These are phyloP conservation scores for Drosophila nr. perissopoda DNA, from an alignment of 2,888 invertebrate species.

Conservation along the genomic window DNA sequence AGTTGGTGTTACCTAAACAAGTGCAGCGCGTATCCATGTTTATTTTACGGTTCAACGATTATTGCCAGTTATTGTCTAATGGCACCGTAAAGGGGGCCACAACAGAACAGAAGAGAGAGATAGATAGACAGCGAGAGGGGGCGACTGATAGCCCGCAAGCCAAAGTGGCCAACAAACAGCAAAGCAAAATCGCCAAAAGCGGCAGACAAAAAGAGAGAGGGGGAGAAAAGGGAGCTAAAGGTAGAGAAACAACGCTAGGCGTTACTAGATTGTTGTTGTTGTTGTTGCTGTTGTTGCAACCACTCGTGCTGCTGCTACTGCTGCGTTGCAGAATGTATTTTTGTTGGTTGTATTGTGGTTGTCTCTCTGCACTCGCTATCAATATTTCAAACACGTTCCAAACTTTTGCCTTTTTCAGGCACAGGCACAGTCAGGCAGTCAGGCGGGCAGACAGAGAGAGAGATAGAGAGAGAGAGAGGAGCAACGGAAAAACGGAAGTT, in stretches of 20 bases:
- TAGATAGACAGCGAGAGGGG: conserved; percentile 8
- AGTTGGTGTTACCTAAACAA: conserved; percentile 72
- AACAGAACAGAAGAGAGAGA: conserved; percentile 13
- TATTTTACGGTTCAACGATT: conserved; percentile 82
- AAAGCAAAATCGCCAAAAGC: conserved; percentile 60
- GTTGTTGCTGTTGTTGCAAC: conserved; percentile 20
- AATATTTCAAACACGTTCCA: conserved; percentile 79
- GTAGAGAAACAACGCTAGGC: conserved; percentile 57
- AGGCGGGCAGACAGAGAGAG: conserved; percentile 4
- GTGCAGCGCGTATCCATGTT: conserved; percentile 80
- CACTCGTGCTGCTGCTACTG: conserved; percentile 35
- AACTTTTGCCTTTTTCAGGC: conserved; percentile 70
- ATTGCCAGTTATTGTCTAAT: conserved; percentile 81
- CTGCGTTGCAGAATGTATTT: conserved; percentile 37
- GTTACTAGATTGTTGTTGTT: conserved; percentile 56
- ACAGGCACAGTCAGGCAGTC: conserved; percentile 16
- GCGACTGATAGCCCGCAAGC: conserved; percentile 12
- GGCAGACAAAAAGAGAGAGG: conserved; percentile 28
- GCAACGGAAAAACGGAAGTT: conserved; percentile 78
- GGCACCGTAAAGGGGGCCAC: conserved; percentile 66
- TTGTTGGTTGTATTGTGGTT: conserved; percentile 60
- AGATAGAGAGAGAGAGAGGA: not conserved
- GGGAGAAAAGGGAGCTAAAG: conserved; percentile 21
- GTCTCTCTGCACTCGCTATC: conserved; percentile 68
- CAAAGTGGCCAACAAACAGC: conserved; percentile 29